phyloP scores from a whole-genome alignment of 2,113 vertebrate species.

The Chionis minor region DNA sequence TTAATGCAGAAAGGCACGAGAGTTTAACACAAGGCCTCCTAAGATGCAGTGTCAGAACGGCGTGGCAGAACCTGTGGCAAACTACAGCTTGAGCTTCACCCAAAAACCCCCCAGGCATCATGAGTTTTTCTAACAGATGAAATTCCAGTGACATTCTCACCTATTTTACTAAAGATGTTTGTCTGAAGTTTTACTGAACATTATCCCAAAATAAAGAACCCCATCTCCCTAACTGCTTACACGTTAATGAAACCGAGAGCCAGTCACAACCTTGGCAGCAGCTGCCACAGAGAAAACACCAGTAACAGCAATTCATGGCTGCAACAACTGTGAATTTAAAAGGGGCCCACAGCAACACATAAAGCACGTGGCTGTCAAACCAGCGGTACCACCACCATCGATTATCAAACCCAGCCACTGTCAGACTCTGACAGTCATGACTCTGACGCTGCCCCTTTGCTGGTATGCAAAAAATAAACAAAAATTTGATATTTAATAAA shows the following conservation, averaged over 20 bases:
- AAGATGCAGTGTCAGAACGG: background rate
- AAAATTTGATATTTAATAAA: background rate
- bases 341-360: background rate
- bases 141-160: background rate
- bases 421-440: background rate
- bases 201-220: background rate
- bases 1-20: background rate
- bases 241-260: background rate
- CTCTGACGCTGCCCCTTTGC: background rate
- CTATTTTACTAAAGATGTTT: background rate
- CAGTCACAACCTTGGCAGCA: background rate
- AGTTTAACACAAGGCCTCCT: background rate
- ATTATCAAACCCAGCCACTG: background rate
- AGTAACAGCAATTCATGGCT: background rate
- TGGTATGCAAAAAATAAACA: background rate
- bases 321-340: background rate
- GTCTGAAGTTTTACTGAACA: background rate
- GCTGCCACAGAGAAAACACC: background rate
- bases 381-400: background rate
- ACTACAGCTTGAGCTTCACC: background rate
- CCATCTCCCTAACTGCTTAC: background rate
- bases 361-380: background rate
- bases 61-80: background rate
- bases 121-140: background rate
- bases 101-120: background rate